These are phyloP conservation scores for Myiotriccus ornatus DNA, from an alignment of 2,797 vertebrate genomes.

Conservation along the genomic window DNA sequence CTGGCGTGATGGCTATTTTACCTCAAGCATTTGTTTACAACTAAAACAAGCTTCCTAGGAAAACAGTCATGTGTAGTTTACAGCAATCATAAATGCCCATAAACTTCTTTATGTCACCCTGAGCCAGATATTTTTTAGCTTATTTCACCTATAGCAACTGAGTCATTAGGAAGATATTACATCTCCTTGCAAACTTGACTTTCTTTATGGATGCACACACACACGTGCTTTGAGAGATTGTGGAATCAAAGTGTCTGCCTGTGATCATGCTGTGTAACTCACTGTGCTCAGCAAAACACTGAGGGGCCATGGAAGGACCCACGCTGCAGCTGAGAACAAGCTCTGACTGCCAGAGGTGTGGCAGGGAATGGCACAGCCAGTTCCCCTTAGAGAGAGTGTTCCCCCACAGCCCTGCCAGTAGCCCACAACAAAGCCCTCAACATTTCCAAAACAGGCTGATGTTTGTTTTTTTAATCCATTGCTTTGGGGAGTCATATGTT, in stretches of 20 bases:
- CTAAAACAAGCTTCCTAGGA: neutral
- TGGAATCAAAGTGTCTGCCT: neutral
- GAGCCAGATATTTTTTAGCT: neutral
- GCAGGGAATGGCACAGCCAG: neutral
- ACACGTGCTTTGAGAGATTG: neutral
- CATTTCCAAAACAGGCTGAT: neutral
- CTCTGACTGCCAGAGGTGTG: neutral
- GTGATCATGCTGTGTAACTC: neutral
- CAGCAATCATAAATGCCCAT: neutral
- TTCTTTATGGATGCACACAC: neutral
- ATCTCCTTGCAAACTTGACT: neutral
- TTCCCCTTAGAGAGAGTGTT: neutral
- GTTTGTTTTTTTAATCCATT: neutral
- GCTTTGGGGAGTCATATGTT: neutral
- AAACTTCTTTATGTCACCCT: neutral
- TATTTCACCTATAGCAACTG: neutral
- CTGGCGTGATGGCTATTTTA: neutral
- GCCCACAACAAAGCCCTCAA: neutral
- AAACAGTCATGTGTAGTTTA: neutral
- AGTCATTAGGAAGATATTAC: neutral
- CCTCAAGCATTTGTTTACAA: neutral
- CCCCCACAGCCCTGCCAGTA: neutral
- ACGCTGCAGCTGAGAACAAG: rapidly evolving
- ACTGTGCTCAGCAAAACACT: neutral
- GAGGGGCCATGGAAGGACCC: neutral